Base-by-base conservation (phyloP, 2,113 vertebrate genomes). In the Ochotona princeps region DNA sequence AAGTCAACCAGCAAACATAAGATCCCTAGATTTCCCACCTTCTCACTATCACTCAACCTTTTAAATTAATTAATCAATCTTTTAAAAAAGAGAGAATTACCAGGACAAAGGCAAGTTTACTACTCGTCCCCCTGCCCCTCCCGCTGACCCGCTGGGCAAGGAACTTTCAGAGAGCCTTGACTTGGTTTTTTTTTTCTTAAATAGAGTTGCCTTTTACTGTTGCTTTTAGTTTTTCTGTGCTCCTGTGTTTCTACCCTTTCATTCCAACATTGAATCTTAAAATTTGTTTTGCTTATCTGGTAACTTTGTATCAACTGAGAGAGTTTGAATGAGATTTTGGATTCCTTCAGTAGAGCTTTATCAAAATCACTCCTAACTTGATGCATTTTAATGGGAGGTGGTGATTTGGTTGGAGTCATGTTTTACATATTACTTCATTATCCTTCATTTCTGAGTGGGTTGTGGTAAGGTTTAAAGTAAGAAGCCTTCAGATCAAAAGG, bases 321-420 rank as follows among this genome's bases (percentile, higher is more conserved):
- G 5, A 0, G 28, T 90, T 92, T 91, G 11, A 70, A 61, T 74
- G 32, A 12, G 21, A 63, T 49, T 86, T 94, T 86, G 66, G 72
- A 92, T 83, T 67, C 18, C 32, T 80, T 92, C 67, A 47, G 26
- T 72, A 66, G 87, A 80, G 25, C 72, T 80, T 80, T 87, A 21
- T 54, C 47, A 90, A 49, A 86, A 63, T 73, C 15, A 49, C 25
- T 81, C 8, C 15, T 83, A 74, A 5, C 25, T 78, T 87, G n/a
- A 10, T 2, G 75, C 1, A 26, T 30, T 72, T 89, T 38, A 80
- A 3, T 65, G 44, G 70, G 6, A 65, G 26, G 12, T 76, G 9
- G 26, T 90, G 14, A 13, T 87, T 92, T 81, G 47, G 49, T 9
- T 60, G 65, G 60, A n/a, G 15, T 9, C 38, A 28, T 13, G 17